phyloP scores from a whole-genome alignment of 2,797 vertebrate species.

The Vultur gryphus region DNA sequence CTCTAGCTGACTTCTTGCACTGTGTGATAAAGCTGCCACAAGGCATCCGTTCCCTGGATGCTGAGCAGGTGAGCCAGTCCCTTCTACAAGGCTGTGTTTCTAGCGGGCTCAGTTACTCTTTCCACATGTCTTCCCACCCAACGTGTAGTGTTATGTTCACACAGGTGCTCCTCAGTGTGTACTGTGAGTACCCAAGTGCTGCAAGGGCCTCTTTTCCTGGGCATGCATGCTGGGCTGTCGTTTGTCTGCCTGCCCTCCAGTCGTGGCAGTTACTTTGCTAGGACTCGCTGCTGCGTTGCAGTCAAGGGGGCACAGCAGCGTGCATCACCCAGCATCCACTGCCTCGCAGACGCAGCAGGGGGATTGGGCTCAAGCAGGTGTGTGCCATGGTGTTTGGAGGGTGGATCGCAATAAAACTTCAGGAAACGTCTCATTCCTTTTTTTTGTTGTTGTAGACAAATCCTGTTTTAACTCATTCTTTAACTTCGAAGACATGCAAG shows the following conservation, averaged over 20 bases:
- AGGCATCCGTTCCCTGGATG: not conserved
- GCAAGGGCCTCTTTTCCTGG: not conserved
- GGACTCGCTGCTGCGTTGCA: not conserved
- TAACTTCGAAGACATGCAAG: conserved; percentile 97
- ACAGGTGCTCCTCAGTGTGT: not conserved
- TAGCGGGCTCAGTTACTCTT: not conserved
- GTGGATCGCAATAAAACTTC: not conserved
- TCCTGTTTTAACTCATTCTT: conserved; percentile 96
- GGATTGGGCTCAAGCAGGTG: not conserved
- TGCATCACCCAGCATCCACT: not conserved
- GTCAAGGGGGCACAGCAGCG: not conserved
- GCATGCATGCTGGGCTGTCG: not conserved
- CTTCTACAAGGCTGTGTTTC: not conserved
- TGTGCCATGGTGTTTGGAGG: not conserved
- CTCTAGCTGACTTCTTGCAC: not conserved
- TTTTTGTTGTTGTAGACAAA: conserved; percentile 81
- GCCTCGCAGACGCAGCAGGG: not conserved
- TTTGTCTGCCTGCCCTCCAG: not conserved
- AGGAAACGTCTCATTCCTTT: not conserved
- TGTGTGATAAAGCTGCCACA: not conserved
- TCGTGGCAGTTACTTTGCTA: not conserved
- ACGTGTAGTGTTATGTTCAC: accelerated
- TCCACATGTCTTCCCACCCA: not conserved
- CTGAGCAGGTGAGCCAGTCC: not conserved
- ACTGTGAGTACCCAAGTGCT: not conserved